Evolutionary conservation across 2,797 vertebrate species (phyloP), one percentile per base, ranked within the genome.

Genomic region (Squalus acanthias): DNA sequence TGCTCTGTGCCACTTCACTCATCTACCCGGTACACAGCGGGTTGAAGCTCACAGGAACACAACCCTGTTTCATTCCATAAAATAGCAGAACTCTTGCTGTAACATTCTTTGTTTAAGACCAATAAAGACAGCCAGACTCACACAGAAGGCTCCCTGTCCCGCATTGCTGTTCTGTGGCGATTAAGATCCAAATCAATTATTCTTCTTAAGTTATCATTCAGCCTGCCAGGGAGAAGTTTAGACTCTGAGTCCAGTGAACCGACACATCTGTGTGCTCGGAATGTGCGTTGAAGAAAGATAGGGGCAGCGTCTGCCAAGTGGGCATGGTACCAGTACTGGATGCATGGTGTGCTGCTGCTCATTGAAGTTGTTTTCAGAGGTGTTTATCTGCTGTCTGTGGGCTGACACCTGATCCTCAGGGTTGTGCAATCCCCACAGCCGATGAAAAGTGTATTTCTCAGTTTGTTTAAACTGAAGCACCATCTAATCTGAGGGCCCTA

Each of bases 221-320:
- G 69, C 26, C 13, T 95, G 69, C 50, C 69, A 74, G 94, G 33
- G 94, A 76, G 94, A 95, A 95, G 94, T 76, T 95, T 95, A 76
- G 94, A 95, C 65, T 74, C 46, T 8, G 15, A 1, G 4, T 15
- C 94, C 29, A 33, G 50, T 76, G 94, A 95, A 72, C 94, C 29
- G 50, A 57, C 50, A 9, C 94, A 76, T 6, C n/a, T 95, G 69
- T 57, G 26, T 72, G 69, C 46, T 50, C 50, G 93, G 46, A 53
- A 72, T 72, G 67, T 72, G 94, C 33, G 91, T 12, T 46, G 91
- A 15, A 76, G 69, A 69, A 57, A 95, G 70, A 76, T 57, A 33
- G 46, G 46, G n/a, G 65, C 39, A 39, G 39, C 22, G 26, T 5
- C 70, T 95, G 70, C 94, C 94, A 95, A 95, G 69, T 95, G 69